phyloP scores from a whole-genome alignment of 1,140 invertebrate genomes.

The Spodoptera litura region DNA sequence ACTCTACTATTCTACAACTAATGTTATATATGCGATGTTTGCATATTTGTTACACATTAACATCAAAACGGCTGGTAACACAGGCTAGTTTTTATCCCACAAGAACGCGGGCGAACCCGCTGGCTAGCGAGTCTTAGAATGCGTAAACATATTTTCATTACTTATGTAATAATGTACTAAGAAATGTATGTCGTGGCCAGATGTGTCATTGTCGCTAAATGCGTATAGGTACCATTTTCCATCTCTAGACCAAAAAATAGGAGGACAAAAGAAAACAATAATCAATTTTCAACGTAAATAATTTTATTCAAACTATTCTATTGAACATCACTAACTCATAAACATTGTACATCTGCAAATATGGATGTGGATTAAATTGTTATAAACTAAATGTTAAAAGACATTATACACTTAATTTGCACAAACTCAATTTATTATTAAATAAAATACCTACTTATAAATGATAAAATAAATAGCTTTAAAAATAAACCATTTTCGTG shows the following conservation, averaged over 20 bases:
- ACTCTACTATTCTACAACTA: too few species aligned
- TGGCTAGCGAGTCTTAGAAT: too few species aligned
- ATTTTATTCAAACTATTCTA: slow-evolving; percentile 86
- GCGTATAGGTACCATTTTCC: not conserved
- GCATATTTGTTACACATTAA: too few species aligned
- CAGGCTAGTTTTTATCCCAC: too few species aligned
- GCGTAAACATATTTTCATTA: too few species aligned
- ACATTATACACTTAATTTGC: slow-evolving; percentile 79
- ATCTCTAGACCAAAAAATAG: too few species aligned
- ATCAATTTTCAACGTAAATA: slow-evolving; percentile 85
- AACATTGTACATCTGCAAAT: slow-evolving; percentile 86
- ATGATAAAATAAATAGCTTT: slow-evolving; percentile 81
- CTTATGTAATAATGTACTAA: too few species aligned
- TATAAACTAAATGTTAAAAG: slow-evolving; percentile 72
- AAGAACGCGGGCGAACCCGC: too few species aligned
- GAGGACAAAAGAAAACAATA: slow-evolving; percentile 61
- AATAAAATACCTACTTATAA: slow-evolving; percentile 79
- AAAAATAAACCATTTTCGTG: slow-evolving; percentile 76
- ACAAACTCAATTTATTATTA: slow-evolving; percentile 72
- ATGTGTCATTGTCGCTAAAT: too few species aligned
- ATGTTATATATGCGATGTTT: too few species aligned
- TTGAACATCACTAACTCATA: slow-evolving; percentile 86
- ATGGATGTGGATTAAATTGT: slow-evolving; percentile 76
- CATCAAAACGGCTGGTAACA: too few species aligned
- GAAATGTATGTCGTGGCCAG: too few species aligned